Evolutionary conservation across 2,797 vertebrate genomes (phyloP), one percentile per base, ranked within the genome.

Genomic region (Schizopygopsis pylzovi): DNA sequence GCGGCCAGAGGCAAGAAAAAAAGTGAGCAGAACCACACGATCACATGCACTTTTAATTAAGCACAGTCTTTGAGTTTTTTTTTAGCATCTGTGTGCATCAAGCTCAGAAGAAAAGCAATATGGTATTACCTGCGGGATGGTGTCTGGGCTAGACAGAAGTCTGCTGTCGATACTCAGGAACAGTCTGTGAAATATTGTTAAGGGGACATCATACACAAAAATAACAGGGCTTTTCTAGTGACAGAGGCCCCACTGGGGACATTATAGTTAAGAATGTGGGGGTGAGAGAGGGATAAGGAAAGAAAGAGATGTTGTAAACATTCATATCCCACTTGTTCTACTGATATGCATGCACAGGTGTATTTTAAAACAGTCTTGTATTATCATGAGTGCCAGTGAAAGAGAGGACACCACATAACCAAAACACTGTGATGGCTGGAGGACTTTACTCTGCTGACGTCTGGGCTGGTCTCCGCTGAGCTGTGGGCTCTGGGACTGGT

Each of bases 101-200:
- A 28, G 25, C 25, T 28, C 25, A 28, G 25, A 28, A 28, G 25
- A 28, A 28, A 28, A 28, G 25, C 25, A 28, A 28, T 28, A 28
- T 28, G 25, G 25, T 28, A 28, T 28, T 28, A 28, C 25, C 1
- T 28, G 25, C 25, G 25, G 25, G 25, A 28, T 0, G 82, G 82
- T 49, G 82, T 79, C 84, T 82, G 89, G 90, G 87, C 90, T 87
- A 92, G 91, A 91, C 91, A 90, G 90, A 91, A 90, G 92, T 92
- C 91, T 89, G 91, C 76, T 90, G 79, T 92, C 89, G 88, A 92
- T 93, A 92, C 93, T 92, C 87, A 22, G 92, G 91, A 92, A 88
- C 93, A 90, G 92, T 92, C 92, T 93, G 92, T 90, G 89, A 92
- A 92, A 91, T 90, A 81, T 87, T 83, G 93, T 93, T 91, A 63